Base-by-base conservation (phyloP, 2,113 vertebrate genomes). In the Megalops atlanticus region DNA sequence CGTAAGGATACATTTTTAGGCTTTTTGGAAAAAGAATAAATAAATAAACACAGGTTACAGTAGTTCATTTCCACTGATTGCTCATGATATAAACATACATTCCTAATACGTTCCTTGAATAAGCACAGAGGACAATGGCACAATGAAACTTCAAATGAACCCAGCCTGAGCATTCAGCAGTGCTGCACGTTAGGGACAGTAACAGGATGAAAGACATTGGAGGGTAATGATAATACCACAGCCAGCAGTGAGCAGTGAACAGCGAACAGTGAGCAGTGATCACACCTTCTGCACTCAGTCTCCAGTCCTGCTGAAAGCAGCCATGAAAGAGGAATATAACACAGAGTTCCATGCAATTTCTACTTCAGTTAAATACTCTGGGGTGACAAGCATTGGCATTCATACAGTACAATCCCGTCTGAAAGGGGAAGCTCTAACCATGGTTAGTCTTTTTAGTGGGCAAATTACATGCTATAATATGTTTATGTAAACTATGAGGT, bases 291-390 rank as follows among this genome's bases (percentile, higher is more conserved):
- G 58, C 58, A 64, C 58, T 27, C 58, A 31, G 58, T 11, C n/a
- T 5, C n/a, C 21, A 24, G n/a, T 64, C 58, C 58, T 64, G 58
- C n/a, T n/a, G 31, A 11, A n/a, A 24, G 24, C 18, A n/a, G n/a
- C n/a, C n/a, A n/a, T n/a, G n/a, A 64, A 21, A 64, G n/a, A 11
- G n/a, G n/a, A 27, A 64, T 11, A 31, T 10, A 11, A 64, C 4
- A 64, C 58, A 64, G 58, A 27, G 58, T 64, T 24, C 58, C 58
- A 64, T 64, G 58, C 58, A 64, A 64, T 27, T 64, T 64, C 58
- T 64, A 8, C 27, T 64, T 64, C 6, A 24, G 31, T 64, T 54
- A 54, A 16, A 54, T 21, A 64, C 58, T 64, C 31, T 64, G 24
- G 24, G 31, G 58, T 31, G 10, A 64, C n/a, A 27, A 64, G n/a